These are phyloP conservation scores for Trematomus loennbergii DNA, from an alignment of 2,113 vertebrate genomes.

Conservation along the genomic window DNA sequence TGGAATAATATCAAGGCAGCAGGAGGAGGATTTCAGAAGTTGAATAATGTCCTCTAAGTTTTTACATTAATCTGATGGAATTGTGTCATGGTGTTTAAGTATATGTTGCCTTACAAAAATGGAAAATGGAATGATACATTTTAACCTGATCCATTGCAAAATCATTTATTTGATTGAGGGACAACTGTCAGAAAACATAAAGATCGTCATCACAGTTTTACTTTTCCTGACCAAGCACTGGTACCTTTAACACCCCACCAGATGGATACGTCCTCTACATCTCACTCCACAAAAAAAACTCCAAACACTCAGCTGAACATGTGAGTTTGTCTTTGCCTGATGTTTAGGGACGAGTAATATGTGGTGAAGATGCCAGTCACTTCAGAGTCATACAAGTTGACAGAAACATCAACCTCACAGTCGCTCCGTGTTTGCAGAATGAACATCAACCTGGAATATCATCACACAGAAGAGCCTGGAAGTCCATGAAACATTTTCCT, in stretches of 20 bases:
- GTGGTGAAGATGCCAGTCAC: not conserved
- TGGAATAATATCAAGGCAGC: too few species aligned
- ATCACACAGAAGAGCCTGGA: constrained; percentile 45
- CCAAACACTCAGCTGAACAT: too few species aligned
- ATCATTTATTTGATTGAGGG: not conserved
- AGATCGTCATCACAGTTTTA: not conserved
- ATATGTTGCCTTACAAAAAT: not conserved
- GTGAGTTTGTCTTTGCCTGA: not conserved
- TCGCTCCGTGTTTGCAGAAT: constrained; percentile 11
- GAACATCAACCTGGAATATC: constrained; percentile 22
- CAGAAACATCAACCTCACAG: not conserved
- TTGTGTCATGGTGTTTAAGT: too few species aligned
- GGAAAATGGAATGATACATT: not conserved
- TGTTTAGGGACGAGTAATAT: not conserved
- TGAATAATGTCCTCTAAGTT: too few species aligned
- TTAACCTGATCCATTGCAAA: not conserved
- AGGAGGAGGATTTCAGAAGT: too few species aligned
- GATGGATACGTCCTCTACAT: constrained; percentile 16
- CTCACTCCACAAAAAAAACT: not conserved
- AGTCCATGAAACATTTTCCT: constrained; percentile 53
- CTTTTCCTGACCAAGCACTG: not conserved
- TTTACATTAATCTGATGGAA: too few species aligned
- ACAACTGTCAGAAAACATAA: not conserved
- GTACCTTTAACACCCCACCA: not conserved
- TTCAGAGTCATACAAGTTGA: constrained; percentile 1